A percentile compares a stretch with the other conserved stretches of the same genome.
Evolutionary conservation across 1,140 invertebrate species (phyloP).

Genomic region (Dendroctonus ponderosae): DNA sequence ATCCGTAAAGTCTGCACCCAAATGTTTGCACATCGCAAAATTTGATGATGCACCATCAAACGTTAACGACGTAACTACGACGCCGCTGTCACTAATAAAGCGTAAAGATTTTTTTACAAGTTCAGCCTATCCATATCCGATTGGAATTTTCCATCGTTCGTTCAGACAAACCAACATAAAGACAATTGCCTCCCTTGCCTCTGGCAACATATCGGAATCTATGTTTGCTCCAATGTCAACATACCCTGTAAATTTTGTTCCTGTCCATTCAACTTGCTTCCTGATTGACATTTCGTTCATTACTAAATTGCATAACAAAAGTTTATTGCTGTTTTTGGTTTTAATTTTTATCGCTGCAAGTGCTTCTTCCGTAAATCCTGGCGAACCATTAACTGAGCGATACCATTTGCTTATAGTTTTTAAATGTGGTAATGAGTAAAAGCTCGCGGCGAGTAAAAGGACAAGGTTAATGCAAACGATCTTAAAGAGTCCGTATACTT

Average conservation of each 20-base stretch:
- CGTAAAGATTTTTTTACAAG: constrained; percentile 37
- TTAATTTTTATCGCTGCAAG: constrained; percentile 44
- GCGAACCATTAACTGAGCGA: constrained; percentile 41
- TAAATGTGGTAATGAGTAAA: constrained; percentile 43
- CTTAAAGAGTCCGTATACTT: constrained; percentile 11
- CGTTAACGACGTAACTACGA: constrained; percentile 41
- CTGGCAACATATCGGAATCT: constrained; percentile 39
- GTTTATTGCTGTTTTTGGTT: constrained; percentile 8
- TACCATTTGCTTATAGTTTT: constrained; percentile 48
- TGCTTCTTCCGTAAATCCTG: constrained; percentile 48
- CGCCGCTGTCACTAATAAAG: constrained; percentile 34
- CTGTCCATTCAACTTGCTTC: constrained; percentile 44
- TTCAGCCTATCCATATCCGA: constrained; percentile 40
- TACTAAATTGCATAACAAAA: constrained; percentile 38
- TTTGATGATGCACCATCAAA: constrained; percentile 45
- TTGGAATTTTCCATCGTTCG: constrained; percentile 41
- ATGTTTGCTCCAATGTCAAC: constrained; percentile 42
- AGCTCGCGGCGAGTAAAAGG: constrained; percentile 41
- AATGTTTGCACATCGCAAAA: constrained; percentile 34
- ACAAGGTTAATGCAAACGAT: constrained; percentile 21
- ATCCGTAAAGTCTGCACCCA: constrained; percentile 38
- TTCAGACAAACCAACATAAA: constrained; percentile 46
- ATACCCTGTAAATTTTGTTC: constrained; percentile 38
- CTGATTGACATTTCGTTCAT: constrained; percentile 49
- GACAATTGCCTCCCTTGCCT: constrained; percentile 48